A percentile compares a stretch with the other conserved stretches of the same genome.
These are phyloP conservation scores for Rallus limicola DNA, from an alignment of 2,113 vertebrate genomes.

Conservation along the genomic window DNA sequence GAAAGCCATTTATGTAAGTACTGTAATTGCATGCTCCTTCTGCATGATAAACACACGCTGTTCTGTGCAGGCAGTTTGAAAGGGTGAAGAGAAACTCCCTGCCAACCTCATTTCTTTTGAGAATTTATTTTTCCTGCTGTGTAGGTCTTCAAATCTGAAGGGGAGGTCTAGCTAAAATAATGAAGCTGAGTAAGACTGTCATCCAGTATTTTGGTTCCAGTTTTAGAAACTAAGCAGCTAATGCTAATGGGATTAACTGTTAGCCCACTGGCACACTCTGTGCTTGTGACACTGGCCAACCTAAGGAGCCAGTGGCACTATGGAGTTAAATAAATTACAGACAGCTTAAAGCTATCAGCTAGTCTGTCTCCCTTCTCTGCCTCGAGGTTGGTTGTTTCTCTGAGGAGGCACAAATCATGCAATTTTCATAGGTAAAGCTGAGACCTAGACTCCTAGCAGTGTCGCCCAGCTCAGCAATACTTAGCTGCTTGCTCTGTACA, in stretches of 20 bases:
- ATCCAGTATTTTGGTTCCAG: background rate
- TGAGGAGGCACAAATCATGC: background rate
- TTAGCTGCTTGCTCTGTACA: background rate
- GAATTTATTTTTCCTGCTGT: slow-evolving; percentile 8
- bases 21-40: background rate
- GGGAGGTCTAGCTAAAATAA: slow-evolving; percentile 4
- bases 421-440: background rate
- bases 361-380: background rate
- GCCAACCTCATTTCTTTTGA: background rate
- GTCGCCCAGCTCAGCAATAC: background rate
- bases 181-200: slow-evolving; percentile 2
- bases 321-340: slow-evolving; percentile 21
- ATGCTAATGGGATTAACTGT: slow-evolving; percentile 48
- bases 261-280: slow-evolving; percentile 17
- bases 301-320: background rate
- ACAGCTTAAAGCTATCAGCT: slow-evolving; percentile 12
- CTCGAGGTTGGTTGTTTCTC: background rate
- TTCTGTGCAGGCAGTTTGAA: background rate
- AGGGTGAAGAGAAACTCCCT: background rate
- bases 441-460: background rate
- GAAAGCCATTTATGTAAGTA: background rate
- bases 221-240: slow-evolving; percentile 58
- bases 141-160: background rate
- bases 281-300: slow-evolving; percentile 3
- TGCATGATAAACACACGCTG: background rate